Evolutionary conservation across 1,140 invertebrate species (phyloP).

Genomic region (Drosophila lowei): DNA sequence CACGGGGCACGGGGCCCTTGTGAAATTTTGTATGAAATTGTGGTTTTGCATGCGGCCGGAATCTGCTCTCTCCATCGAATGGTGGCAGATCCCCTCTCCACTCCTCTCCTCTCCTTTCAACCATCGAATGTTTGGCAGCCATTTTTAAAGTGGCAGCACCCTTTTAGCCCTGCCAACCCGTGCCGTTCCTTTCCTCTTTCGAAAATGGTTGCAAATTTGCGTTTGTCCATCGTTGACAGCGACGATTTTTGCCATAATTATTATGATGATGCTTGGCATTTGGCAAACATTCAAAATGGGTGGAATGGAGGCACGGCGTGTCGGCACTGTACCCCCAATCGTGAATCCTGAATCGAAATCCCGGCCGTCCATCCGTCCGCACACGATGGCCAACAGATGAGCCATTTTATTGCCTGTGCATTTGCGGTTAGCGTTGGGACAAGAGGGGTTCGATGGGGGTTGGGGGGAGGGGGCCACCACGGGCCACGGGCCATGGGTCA

Average conservation of each 20-base stretch:
- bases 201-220: slow-evolving; percentile 52
- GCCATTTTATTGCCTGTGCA: slow-evolving; percentile 71
- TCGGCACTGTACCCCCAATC: too few species aligned
- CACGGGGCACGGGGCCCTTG: slow-evolving; percentile 15
- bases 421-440: slow-evolving; percentile 41
- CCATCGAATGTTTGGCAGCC: slow-evolving; percentile 30
- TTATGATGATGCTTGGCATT: slow-evolving; percentile 80
- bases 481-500: slow-evolving; percentile 27
- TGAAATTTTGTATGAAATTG: slow-evolving; percentile 72
- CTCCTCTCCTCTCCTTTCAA: too few species aligned
- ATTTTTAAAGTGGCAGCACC: slow-evolving; percentile 57
- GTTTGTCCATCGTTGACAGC: slow-evolving; percentile 53
- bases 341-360: slow-evolving; percentile 6
- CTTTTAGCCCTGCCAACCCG: slow-evolving; percentile 20
- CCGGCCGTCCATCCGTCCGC: slow-evolving; percentile 25
- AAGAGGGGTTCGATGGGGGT: neutral
- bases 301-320: neutral
- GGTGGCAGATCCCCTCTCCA: neutral
- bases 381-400: slow-evolving; percentile 64
- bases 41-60: slow-evolving; percentile 53
- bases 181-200: neutral
- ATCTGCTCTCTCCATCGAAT: slow-evolving; percentile 24
- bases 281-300: slow-evolving; percentile 67
- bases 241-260: slow-evolving; percentile 79
- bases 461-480: neutral